Evolutionary conservation across 2,113 vertebrate species (phyloP).

Genomic region (Embiotoca jacksoni): DNA sequence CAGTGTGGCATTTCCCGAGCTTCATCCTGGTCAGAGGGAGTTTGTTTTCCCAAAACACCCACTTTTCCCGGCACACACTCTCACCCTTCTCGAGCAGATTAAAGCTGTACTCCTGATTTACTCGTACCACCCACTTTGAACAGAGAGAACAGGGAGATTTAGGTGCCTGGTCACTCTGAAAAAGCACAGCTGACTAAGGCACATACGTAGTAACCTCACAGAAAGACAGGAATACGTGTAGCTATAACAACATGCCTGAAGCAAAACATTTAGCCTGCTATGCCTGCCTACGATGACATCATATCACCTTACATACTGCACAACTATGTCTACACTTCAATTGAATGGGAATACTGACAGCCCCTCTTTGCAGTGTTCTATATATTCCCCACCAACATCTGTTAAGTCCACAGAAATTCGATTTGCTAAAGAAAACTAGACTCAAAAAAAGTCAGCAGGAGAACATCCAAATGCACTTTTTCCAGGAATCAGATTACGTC

Average conservation of each 20-base stretch:
- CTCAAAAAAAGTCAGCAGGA: slow-evolving; percentile 24
- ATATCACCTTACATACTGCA: slow-evolving; percentile 2
- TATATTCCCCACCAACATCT: not conserved
- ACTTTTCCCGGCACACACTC: slow-evolving; percentile 43
- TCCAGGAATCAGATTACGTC: slow-evolving; percentile 34
- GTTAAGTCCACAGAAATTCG: slow-evolving; percentile 1
- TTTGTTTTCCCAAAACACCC: slow-evolving; percentile 70
- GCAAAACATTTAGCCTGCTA: not conserved
- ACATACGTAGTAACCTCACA: slow-evolving; percentile 16
- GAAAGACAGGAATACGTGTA: not conserved
- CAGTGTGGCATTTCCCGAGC: slow-evolving; percentile 63
- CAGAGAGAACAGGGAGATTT: slow-evolving; percentile 37
- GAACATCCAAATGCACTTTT: slow-evolving; percentile 33
- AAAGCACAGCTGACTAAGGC: slow-evolving; percentile 21
- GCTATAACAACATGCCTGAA: not conserved
- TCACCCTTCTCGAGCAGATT: slow-evolving; percentile 56
- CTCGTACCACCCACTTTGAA: slow-evolving; percentile 68
- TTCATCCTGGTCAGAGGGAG: slow-evolving; percentile 64
- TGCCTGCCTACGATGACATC: not conserved
- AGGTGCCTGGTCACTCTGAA: slow-evolving; percentile 30
- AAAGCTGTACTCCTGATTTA: slow-evolving; percentile 53
- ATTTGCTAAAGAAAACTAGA: not conserved
- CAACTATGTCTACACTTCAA: slow-evolving; percentile 10
- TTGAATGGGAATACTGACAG: not conserved
- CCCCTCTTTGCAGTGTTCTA: slow-evolving; percentile 6